Evolutionary conservation across 2,888 invertebrate genomes (phyloP).

Genomic region (Agonum fuliginosum): DNA sequence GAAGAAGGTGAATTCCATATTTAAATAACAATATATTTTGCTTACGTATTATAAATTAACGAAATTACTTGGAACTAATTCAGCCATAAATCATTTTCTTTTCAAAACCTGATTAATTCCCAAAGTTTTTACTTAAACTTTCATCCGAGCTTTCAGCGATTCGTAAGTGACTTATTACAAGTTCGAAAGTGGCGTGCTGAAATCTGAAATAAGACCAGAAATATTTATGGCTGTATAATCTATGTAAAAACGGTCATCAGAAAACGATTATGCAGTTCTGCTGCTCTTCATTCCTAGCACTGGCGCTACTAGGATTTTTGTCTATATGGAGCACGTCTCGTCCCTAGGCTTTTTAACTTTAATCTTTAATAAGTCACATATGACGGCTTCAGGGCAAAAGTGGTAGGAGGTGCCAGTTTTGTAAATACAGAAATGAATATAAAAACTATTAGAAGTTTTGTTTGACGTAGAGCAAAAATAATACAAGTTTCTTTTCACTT

Average conservation of each 20-base stretch:
- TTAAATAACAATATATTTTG: neutral
- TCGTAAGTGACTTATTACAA: slow-evolving; percentile 33
- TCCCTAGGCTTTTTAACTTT: no score
- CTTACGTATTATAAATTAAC: neutral
- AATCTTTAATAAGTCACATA: no score
- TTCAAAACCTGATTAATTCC: slow-evolving; percentile 28
- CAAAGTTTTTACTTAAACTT: slow-evolving; percentile 23
- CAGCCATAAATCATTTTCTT: slow-evolving; percentile 17
- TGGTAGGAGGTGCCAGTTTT: no score
- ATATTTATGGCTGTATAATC: slow-evolving; percentile 41
- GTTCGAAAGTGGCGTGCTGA: neutral
- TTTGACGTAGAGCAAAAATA: no score
- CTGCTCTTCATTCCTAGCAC: neutral
- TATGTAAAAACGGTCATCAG: slow-evolving; percentile 30
- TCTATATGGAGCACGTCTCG: no score
- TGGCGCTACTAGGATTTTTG: no score
- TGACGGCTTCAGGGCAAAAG: no score
- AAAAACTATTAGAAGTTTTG: no score
- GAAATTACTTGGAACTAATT: neutral
- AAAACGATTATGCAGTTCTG: slow-evolving; percentile 24
- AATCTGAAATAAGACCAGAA: slow-evolving; percentile 18
- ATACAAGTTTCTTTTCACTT: no score
- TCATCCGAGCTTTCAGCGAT: slow-evolving; percentile 11
- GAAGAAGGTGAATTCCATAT: no score
- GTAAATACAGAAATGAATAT: no score